Evolutionary conservation across 2,113 vertebrate species (phyloP).

Genomic region (Uria lomvia): DNA sequence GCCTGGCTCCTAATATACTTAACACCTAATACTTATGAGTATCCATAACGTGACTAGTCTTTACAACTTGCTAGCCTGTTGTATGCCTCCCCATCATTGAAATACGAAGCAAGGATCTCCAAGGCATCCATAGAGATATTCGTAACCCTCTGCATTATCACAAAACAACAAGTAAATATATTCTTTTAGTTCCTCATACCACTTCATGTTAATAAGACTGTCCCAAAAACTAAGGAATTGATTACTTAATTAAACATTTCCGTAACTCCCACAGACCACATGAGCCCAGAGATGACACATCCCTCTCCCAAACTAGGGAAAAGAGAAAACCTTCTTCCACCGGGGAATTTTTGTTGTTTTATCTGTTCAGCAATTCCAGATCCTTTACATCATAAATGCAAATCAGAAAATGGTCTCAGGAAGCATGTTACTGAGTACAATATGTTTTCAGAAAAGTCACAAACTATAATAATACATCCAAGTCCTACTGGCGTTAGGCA

Average conservation of each 20-base stretch:
- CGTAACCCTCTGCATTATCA: background rate
- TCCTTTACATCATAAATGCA: background rate
- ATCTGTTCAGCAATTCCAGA: background rate
- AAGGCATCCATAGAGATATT: background rate
- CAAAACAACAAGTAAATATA: background rate
- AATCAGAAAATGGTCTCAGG: background rate
- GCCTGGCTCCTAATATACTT: background rate
- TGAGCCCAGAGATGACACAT: background rate
- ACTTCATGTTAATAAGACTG: background rate
- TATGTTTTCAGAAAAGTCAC: background rate
- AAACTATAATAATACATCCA: background rate
- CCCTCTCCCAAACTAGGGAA: background rate
- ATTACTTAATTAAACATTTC: background rate
- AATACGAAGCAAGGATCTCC: background rate
- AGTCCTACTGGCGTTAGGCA: background rate
- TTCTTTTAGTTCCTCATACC: background rate
- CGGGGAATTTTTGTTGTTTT: background rate
- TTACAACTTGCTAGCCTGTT: background rate
- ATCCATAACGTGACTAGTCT: rapidly evolving
- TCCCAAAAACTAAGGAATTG: background rate
- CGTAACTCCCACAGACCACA: background rate
- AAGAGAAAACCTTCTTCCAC: background rate
- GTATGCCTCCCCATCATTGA: background rate
- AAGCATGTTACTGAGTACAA: background rate
- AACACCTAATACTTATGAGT: too few species aligned